phyloP scores from a whole-genome alignment of 2,888 invertebrate genomes.

The Papilio demoleus region DNA sequence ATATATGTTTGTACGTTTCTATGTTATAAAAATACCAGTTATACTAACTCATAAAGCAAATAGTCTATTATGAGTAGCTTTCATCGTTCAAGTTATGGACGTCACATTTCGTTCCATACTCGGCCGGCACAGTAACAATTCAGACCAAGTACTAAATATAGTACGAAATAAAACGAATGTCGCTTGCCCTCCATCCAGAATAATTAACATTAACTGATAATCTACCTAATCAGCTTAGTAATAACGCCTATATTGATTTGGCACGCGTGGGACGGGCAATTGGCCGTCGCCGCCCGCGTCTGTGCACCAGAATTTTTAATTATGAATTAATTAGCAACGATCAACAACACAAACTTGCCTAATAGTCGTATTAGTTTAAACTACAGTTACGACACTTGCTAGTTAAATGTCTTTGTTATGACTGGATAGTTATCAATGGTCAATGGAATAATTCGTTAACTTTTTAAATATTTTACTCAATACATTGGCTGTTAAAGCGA shows the following conservation, averaged over 20 bases:
- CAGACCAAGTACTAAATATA: slow-evolving; percentile 81
- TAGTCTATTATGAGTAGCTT: slow-evolving; percentile 44
- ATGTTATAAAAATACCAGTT: background rate
- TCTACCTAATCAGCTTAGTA: slow-evolving; percentile 58
- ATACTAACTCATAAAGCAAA: background rate
- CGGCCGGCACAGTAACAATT: slow-evolving; percentile 80
- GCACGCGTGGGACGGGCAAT: slow-evolving; percentile 65
- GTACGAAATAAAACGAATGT: slow-evolving; percentile 83
- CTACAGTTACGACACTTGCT: slow-evolving; percentile 29
- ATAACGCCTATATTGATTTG: slow-evolving; percentile 68
- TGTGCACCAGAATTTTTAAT: slow-evolving; percentile 83
- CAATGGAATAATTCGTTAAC: background rate
- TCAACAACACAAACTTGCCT: slow-evolving; percentile 77
- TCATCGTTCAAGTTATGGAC: slow-evolving; percentile 61
- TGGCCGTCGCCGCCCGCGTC: slow-evolving; percentile 76
- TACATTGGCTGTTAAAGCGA: background rate
- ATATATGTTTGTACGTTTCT: background rate
- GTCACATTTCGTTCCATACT: slow-evolving; percentile 64
- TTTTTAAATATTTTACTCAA: background rate
- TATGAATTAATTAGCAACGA: slow-evolving; percentile 82
- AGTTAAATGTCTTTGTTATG: slow-evolving; percentile 24
- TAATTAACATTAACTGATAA: slow-evolving; percentile 59
- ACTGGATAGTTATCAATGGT: background rate
- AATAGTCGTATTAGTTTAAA: slow-evolving; percentile 52
- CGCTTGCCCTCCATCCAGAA: slow-evolving; percentile 79